Base-by-base conservation (phyloP, 2,797 vertebrate species). In the Xiphophorus birchmanni region DNA sequence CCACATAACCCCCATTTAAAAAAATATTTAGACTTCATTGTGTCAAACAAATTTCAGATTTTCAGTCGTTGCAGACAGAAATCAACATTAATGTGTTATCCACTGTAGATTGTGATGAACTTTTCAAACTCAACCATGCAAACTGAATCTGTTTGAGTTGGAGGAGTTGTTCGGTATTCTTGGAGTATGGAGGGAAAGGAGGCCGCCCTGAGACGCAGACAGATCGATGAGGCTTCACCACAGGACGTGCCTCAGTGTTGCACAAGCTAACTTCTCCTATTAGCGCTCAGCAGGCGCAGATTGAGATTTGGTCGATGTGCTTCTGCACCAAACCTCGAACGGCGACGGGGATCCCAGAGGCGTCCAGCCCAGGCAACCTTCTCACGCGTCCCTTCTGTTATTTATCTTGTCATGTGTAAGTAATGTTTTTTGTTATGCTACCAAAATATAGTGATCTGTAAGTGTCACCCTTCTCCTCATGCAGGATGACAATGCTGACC, bases 171-270 rank as follows among this genome's bases (percentile, higher is more conserved):
- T 79, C 67, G 29, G 48, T 50, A 32, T 79, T 82, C 77, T 81
- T 83, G 81, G 44, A 35, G 76, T 58, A 67, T 32, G 1, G 52
- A 79, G 54, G 60, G 56, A 72, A 65, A 77, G 0, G 8, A 47
- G 12, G 29, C 74, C 29, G 74, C 23, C 0, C 77, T 29, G 63
- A 84, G 80, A 80, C 84, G 72, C 82, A 84, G 87, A 87, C 77
- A 1, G 80, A 91, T 92, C 88, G 50, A 91, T 91, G 52, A 45
- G 65, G 63, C 76, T 77, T 80, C 81, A 71, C 52, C 13, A 26
- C 42, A 79, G 26, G 73, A 78, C 81, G 56, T 75, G 82, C 80
- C 75, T 74, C 54, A 54, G 77, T 52, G 75, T 80, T 73, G 75
- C 76, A 81, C 75, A 40, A 81, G 80, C 71, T 67, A 74, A 48